Conservation (phyloP, 2,888 invertebrate species). For the Drosophila prostipennis region DNA sequence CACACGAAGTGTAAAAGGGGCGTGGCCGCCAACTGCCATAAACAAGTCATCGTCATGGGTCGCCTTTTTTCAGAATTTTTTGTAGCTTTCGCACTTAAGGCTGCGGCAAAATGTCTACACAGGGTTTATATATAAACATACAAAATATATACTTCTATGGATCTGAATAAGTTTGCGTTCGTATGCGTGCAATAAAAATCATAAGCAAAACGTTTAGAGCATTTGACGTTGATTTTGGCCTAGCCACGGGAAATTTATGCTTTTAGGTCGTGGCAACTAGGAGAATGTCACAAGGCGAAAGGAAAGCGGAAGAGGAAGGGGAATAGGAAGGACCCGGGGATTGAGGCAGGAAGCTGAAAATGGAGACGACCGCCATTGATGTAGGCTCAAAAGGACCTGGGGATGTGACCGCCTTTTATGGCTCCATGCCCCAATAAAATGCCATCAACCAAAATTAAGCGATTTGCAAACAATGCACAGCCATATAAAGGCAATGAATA, state of each 20-base stretch:
- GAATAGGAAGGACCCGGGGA: constrained; percentile 1
- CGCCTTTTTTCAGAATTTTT: constrained; percentile 25
- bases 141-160: constrained; percentile 9
- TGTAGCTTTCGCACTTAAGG: constrained; percentile 59
- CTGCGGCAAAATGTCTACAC: constrained; percentile 55
- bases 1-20: constrained; percentile 35
- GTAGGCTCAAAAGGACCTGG: constrained; percentile 34
- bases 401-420: constrained; percentile 41
- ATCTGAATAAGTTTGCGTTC: constrained; percentile 12
- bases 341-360: constrained; percentile 24
- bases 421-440: constrained; percentile 51
- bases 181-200: constrained; percentile 65
- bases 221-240: constrained; percentile 65
- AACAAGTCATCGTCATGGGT: constrained; percentile 59
- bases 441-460: constrained; percentile 52
- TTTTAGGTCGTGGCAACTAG: constrained; percentile 57
- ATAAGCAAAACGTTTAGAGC: constrained; percentile 63
- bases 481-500: constrained; percentile 39
- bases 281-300: constrained; percentile 30
- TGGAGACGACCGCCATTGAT: constrained; percentile 34
- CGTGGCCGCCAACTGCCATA: constrained; percentile 46
- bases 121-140: constrained; percentile 6
- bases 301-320: constrained; percentile 7
- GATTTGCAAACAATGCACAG: constrained; percentile 52
- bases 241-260: constrained; percentile 60